Evolutionary conservation across 1,140 invertebrate species (phyloP).

Genomic region (Brachionus asplanchnoidis): DNA sequence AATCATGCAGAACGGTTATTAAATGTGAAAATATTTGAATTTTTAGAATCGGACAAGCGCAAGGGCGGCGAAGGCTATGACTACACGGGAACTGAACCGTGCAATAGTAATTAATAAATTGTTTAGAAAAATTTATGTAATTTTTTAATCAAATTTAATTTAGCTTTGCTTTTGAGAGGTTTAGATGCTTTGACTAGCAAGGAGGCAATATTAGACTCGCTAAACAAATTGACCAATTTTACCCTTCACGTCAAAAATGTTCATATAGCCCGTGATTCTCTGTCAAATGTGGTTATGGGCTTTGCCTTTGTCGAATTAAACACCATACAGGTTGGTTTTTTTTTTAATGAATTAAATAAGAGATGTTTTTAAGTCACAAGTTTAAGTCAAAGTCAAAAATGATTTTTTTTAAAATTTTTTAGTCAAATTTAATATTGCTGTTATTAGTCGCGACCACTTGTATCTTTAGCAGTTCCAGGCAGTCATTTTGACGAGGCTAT

Average conservation of each 20-base stretch:
- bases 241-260: slow-evolving; percentile 70
- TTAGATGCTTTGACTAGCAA: slow-evolving; percentile 78
- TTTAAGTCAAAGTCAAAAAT: no score
- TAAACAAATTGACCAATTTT: slow-evolving; percentile 58
- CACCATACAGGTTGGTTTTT: slow-evolving; percentile 63
- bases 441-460: no score
- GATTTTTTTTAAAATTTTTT: no score
- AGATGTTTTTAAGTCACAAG: no score
- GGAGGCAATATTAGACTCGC: slow-evolving; percentile 69
- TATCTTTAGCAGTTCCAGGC: no score
- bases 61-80: slow-evolving; percentile 69
- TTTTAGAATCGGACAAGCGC: slow-evolving; percentile 54
- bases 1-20: not conserved
- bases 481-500: no score
- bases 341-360: no score
- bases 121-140: not conserved
- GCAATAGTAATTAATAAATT: slow-evolving; percentile 67
- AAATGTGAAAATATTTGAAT: slow-evolving; percentile 36
- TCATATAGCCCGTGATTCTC: slow-evolving; percentile 70
- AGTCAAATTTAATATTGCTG: no score
- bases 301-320: slow-evolving; percentile 78
- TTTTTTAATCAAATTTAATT: slow-evolving; percentile 46
- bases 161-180: slow-evolving; percentile 76
- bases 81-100: slow-evolving; percentile 78
- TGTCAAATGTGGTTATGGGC: slow-evolving; percentile 73